Evolutionary conservation across 1,140 invertebrate species (phyloP), one percentile per base, ranked within the genome.

Genomic region (Drosophila prosaltans): DNA sequence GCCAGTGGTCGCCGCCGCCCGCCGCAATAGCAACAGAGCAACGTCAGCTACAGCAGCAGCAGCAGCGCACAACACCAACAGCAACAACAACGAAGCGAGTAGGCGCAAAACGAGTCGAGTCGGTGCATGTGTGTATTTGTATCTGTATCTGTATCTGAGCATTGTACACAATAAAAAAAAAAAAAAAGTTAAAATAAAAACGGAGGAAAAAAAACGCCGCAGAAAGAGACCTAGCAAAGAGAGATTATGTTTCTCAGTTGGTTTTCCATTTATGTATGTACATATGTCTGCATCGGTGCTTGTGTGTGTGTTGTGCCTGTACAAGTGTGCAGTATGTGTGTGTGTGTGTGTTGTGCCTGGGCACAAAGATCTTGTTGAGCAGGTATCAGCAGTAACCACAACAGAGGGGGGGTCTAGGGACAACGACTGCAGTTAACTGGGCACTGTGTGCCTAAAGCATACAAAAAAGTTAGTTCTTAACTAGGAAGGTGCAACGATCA

Each of bases 361-460:
- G 79, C 71, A 80, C 68, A 88, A 83, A 88, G 84, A 88, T 90
- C 81, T 90, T 90, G 79, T 76, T 80, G 74, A 83, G 86, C 75
- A 77, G 81, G 76, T 86, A 84, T 78, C 75, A 83, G 72, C 68
- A 62, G 70, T 48, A 54, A 68, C 59, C 45, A 60, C 48, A 73
- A 58, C 48, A 62, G 59, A 32, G 45, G 59, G 74, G 72, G 45
- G 45, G 16, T 16, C 16, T 54, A 78, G 63, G 43, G 64, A 51
- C 58, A 40, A 45, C 54, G 54, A 61, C 55, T 58, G 64, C 83
- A 80, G 63, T 36, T 72, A 80, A 77, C 16, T 40, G 32, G 32
- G 8, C 2, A 40, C 57, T 4, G 36, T 32, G 32, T 11, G 2
- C 6, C 32, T 1, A 36, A 7, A 6, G 8, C 55, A 4, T 24